Evolutionary conservation across 1,140 invertebrate genomes (phyloP).

Genomic region (Plutomurus gul): DNA sequence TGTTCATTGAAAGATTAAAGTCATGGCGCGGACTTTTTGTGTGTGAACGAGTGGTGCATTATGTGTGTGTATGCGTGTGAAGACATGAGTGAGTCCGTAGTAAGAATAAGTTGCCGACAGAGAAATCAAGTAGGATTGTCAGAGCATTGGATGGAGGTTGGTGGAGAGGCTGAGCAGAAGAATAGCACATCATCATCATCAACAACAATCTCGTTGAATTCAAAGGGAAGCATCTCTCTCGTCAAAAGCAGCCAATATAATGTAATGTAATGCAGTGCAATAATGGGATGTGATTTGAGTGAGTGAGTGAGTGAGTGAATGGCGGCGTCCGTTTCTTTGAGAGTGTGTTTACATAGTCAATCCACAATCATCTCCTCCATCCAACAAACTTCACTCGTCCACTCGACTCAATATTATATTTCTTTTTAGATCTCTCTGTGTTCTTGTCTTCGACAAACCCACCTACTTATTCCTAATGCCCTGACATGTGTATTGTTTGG

Average conservation of each 20-base stretch:
- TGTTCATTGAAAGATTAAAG: too few species aligned
- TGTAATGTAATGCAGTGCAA: background rate
- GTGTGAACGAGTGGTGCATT: background rate
- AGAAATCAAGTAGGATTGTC: background rate
- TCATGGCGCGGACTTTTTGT: too few species aligned
- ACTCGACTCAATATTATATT: background rate
- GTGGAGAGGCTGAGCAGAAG: background rate
- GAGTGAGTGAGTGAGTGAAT: background rate
- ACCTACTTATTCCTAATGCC: background rate
- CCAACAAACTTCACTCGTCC: background rate
- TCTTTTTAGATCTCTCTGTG: background rate
- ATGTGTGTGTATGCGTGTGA: background rate
- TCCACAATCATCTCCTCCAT: background rate
- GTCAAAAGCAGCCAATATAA: background rate
- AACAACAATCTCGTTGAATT: background rate
- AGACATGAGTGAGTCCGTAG: background rate
- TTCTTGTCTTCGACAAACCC: background rate
- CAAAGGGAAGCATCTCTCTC: background rate
- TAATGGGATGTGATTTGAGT: background rate
- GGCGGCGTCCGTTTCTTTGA: constrained; percentile 43
- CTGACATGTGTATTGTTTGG: background rate
- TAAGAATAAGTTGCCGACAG: background rate
- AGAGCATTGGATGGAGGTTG: background rate
- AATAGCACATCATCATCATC: constrained; percentile 23
- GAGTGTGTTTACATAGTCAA: constrained; percentile 33